Evolutionary conservation across 2,888 invertebrate species (phyloP), one percentile per base, ranked within the genome.

Genomic region (Myopa testacea): DNA sequence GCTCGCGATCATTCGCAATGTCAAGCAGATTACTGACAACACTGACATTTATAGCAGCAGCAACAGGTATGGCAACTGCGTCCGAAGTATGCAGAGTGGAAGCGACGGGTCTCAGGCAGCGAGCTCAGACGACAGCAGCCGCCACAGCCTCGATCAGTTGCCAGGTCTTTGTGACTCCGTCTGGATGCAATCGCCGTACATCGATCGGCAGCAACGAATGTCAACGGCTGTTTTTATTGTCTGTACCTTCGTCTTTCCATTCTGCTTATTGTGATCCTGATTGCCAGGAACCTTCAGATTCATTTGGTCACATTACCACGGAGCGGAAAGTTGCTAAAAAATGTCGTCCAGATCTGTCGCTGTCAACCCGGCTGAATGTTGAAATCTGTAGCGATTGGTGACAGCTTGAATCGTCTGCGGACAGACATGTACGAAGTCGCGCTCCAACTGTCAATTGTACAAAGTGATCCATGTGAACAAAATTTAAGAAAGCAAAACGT

Each of bases 321-420:
- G 73, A 77, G 63, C n/a, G 58, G 26, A 26, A 26, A 26, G 52
- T 14, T 55, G 52, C 70, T 63, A 76, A 79, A 77, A 77, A 79
- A 79, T 80, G 78, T 84, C 85, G 84, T 85, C 85, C 82, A 86
- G 85, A 86, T 85, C 87, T 85, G 86, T 84, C 84, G 85, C 83
- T 85, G 86, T 85, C 86, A 85, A 82, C 82, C 83, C 84, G 82
- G 85, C 84, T 86, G 80, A 78, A 81, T 84, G 83, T 78, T 80
- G 80, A 80, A 80, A 82, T 82, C 81, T 80, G 81, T 79, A 83
- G 84, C 86, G 84, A 86, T 86, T 84, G 86, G 69, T 82, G 81
- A 82, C 82, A 82, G 81, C 80, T 78, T 79, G 78, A 80, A 81
- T 81, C 80, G 80, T 78, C 80, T 72, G 62, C 69, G 76, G 73